Base-by-base conservation (phyloP, 2,888 invertebrate species). In the Sarcophaga subvicina region DNA sequence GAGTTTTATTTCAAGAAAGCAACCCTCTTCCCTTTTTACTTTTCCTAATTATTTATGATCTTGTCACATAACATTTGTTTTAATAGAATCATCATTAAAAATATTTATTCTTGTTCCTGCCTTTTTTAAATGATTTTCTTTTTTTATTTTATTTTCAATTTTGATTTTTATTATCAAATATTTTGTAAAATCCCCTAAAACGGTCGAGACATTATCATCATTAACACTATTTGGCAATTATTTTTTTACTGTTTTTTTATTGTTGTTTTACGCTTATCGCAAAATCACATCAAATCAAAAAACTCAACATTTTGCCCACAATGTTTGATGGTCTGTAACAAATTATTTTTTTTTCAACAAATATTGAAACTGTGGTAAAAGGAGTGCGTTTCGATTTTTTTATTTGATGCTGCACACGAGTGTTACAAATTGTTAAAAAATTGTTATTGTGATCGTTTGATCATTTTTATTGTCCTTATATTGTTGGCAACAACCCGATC, bases 371-470 rank as follows among this genome's bases (percentile, higher is more conserved):
- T 49, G 12, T 49, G 11, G 49, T 62, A n/a, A 45, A 67, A 67
- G 45, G 67, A 17, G n/a, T 17, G 14, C 67, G 45, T 67, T 67
- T 67, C 3, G 6, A 3, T 37, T 66, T 66, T 17, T 66, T 14
- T 4, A 4, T 54, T 14, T 54, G 37, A 37, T 54, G 54, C 4
- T 14, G 17, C 54, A 2, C 47, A 69, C 69, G 49, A 75, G 81
- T 81, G 69, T 81, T 75, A 81, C 81, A 81, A 81, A 81, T 81
- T 81, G 69, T 70, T 75, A 45, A 60, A 81, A 80, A 80, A 80
- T 66, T 66, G 70, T 37, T 25, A 22, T 49, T 45, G 14, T 54
- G 27, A 76, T 59, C 66, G 49, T 71, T 4, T 49, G 14, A 49
- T 14, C 14, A 11, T 49, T 49, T 49, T 14, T 49, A 11, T 14